Evolutionary conservation across 2,888 invertebrate species (phyloP).

Genomic region (Ennomos fuscantarius): DNA sequence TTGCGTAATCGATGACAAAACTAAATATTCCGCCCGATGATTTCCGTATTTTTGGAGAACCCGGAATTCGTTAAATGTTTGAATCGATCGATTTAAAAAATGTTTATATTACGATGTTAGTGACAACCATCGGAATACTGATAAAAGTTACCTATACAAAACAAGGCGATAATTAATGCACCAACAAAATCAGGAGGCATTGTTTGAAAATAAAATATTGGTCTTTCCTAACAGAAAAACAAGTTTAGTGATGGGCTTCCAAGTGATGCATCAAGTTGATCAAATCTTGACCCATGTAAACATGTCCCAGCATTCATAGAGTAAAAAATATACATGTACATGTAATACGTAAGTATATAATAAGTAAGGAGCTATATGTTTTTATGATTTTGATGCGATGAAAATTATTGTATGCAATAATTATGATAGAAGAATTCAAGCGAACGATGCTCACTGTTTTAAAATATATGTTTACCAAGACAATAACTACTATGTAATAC

Average conservation of each 20-base stretch:
- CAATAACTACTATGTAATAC: too few relatives aligned
- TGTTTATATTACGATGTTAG: constrained; percentile 5
- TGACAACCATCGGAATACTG: constrained; percentile 1
- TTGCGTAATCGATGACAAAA: constrained; percentile 86
- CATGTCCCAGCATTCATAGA: constrained; percentile 1
- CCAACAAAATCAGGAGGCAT: constrained; percentile 7
- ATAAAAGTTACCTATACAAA: neutral
- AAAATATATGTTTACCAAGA: neutral
- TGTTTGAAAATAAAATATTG: constrained; percentile 9
- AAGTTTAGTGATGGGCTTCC: neutral
- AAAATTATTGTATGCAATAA: too few relatives aligned
- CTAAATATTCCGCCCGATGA: constrained; percentile 85
- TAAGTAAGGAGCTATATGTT: too few relatives aligned
- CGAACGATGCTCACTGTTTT: too few relatives aligned
- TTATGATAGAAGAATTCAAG: too few relatives aligned
- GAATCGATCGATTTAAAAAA: constrained; percentile 24
- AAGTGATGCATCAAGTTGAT: constrained; percentile 14
- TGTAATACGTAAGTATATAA: too few relatives aligned
- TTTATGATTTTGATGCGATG: too few relatives aligned
- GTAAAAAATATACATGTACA: too few relatives aligned
- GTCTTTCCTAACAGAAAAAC: constrained; percentile 3
- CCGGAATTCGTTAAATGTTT: constrained; percentile 49
- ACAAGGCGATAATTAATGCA: constrained; percentile 2
- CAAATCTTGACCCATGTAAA: constrained; percentile 5
- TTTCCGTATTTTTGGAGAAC: constrained; percentile 83